Conservation (phyloP, 92 coral and sea anemone genomes). For the Phymanthus crucifer region DNA sequence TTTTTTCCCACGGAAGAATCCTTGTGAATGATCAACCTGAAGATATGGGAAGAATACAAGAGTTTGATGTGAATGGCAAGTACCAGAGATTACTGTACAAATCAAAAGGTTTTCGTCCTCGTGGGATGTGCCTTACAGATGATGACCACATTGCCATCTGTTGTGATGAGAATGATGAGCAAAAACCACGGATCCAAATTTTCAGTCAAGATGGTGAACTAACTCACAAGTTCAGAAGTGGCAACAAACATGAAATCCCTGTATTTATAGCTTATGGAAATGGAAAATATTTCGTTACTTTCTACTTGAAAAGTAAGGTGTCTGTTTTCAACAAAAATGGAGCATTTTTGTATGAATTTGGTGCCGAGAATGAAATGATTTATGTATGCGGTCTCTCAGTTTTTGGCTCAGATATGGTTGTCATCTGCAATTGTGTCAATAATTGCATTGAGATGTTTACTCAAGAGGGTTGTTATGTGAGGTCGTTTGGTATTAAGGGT, state of each 20-base stretch:
- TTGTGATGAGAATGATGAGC: background rate
- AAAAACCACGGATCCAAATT: background rate
- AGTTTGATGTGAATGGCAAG: constrained; percentile 9
- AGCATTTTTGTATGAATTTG: constrained; percentile 15
- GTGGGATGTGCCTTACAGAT: constrained; percentile 2
- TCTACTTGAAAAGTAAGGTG: background rate
- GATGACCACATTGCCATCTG: background rate
- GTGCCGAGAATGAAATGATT: background rate
- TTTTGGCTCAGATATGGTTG: background rate
- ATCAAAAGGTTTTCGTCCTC: background rate
- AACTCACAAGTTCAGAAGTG: background rate
- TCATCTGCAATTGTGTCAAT: background rate
- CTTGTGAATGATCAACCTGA: constrained; percentile 19
- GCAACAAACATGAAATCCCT: background rate
- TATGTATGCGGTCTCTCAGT: constrained; percentile 5
- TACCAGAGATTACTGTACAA: background rate
- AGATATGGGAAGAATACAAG: constrained; percentile 26
- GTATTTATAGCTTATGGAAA: constrained; percentile 3
- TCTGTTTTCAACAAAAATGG: constrained; percentile 15
- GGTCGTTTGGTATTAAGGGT: constrained; percentile 1
- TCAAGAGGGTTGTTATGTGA: background rate
- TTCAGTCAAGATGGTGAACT: background rate
- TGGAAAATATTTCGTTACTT: constrained; percentile 15
- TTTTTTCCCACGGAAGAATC: constrained; percentile 5
- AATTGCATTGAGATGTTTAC: background rate